These are phyloP conservation scores for Athalia circularis DNA, from an alignment of 2,888 invertebrate genomes.

Conservation along the genomic window DNA sequence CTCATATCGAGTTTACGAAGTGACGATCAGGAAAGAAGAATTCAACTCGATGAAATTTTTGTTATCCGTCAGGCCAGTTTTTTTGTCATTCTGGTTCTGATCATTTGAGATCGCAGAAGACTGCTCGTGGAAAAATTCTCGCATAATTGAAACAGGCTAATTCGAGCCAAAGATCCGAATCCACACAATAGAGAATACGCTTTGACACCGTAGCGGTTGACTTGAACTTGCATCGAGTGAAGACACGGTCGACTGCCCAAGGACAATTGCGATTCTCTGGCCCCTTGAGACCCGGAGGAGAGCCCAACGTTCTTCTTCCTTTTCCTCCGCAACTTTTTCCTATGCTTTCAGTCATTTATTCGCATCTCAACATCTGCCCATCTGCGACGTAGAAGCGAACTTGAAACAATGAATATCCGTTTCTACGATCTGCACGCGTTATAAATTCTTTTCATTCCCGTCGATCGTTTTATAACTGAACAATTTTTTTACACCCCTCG, in stretches of 20 bases:
- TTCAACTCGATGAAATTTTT: background rate
- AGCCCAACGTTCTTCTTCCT: background rate
- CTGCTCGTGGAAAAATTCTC: too few species aligned
- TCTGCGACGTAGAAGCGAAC: too few species aligned
- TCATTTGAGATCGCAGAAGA: too few species aligned
- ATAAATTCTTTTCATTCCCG: too few species aligned
- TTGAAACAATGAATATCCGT: too few species aligned
- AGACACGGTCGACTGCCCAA: constrained; percentile 43
- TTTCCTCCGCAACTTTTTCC: background rate
- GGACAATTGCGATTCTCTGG: constrained; percentile 40
- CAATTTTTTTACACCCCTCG: background rate
- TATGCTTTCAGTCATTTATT: background rate
- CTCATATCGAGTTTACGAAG: too few species aligned
- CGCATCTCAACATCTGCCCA: background rate
- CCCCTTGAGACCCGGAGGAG: background rate
- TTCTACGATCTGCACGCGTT: too few species aligned
- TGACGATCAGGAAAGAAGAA: too few species aligned
- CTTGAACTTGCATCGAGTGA: constrained; percentile 39
- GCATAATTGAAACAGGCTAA: background rate
- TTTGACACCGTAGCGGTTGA: constrained; percentile 32
- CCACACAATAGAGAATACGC: background rate
- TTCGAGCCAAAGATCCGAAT: background rate
- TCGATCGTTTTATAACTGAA: too few species aligned
- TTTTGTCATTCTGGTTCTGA: too few species aligned
- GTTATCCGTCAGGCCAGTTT: too few species aligned